phyloP scores from a whole-genome alignment of 2,113 vertebrate genomes.

The Nycticorax nycticorax region DNA sequence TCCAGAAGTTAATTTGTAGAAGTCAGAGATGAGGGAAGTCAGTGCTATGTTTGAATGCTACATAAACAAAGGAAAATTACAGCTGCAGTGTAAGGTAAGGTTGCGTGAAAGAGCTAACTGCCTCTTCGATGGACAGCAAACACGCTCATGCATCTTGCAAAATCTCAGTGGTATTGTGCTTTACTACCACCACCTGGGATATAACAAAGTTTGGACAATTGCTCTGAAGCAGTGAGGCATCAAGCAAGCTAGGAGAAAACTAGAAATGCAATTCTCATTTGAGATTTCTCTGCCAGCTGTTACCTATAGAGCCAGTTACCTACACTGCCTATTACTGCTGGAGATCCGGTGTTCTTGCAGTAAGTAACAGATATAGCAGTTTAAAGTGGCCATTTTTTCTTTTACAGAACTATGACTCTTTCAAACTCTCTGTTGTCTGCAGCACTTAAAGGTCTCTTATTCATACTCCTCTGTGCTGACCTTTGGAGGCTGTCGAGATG shows the following conservation, averaged over 20 bases:
- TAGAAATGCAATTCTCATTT: not conserved
- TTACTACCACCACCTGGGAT: not conserved
- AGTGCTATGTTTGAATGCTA: not conserved
- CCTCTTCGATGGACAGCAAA: not conserved
- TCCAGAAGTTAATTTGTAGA: conserved; percentile 31
- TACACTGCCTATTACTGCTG: not conserved
- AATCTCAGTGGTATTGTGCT: not conserved
- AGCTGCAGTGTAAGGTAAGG: not conserved
- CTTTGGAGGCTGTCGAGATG: conserved; percentile 87
- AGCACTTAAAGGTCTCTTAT: conserved; percentile 82
- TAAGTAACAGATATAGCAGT: not conserved
- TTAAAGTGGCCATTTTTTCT: not conserved
- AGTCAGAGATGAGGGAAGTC: not conserved
- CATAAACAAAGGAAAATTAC: conserved; percentile 9
- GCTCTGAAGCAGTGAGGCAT: not conserved
- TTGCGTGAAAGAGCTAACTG: not conserved
- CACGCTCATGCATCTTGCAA: not conserved
- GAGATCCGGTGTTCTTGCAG: not conserved
- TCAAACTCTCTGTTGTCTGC: conserved; percentile 31
- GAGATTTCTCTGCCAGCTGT: not conserved
- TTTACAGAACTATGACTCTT: not conserved
- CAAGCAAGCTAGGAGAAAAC: not conserved
- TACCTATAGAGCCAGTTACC: not conserved
- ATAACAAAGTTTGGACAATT: not conserved
- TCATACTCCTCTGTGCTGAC: conserved; percentile 85